phyloP scores from a whole-genome alignment of 2,113 vertebrate species.

The Mobula birostris region DNA sequence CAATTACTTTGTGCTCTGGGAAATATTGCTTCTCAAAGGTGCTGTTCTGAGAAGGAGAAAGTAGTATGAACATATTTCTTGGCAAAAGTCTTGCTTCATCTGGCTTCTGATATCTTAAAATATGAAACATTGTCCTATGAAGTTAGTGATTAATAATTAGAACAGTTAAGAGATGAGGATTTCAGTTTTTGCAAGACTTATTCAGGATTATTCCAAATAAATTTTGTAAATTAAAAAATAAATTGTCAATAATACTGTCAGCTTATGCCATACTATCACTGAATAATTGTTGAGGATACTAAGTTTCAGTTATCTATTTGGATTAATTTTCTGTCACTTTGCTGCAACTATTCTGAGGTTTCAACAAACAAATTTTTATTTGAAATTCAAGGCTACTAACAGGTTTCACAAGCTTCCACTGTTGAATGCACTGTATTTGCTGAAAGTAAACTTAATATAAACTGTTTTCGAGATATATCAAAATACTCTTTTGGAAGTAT shows the following conservation, averaged over 20 bases:
- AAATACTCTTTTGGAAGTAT: background rate
- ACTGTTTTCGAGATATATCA: background rate
- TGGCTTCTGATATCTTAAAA: background rate
- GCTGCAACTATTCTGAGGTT: background rate
- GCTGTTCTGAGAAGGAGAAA: too few relatives aligned
- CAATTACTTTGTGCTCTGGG: too few relatives aligned
- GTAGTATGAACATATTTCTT: too few relatives aligned
- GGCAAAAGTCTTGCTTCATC: background rate
- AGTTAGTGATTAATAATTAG: background rate
- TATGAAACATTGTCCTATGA: background rate
- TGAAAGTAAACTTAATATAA: conserved; percentile 18
- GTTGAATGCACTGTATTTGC: background rate
- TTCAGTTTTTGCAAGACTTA: background rate
- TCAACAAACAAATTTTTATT: background rate
- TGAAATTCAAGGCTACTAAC: background rate
- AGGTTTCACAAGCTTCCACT: background rate
- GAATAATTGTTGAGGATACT: background rate
- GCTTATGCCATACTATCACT: background rate
- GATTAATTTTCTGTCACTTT: background rate
- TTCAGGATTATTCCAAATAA: background rate
- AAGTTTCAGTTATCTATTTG: conserved; percentile 1
- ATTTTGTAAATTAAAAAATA: background rate
- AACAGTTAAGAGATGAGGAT: background rate
- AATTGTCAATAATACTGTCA: background rate
- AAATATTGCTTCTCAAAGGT: too few relatives aligned